Conservation (phyloP, 2,797 vertebrate genomes). For the Kryptolebias ocellatus region DNA sequence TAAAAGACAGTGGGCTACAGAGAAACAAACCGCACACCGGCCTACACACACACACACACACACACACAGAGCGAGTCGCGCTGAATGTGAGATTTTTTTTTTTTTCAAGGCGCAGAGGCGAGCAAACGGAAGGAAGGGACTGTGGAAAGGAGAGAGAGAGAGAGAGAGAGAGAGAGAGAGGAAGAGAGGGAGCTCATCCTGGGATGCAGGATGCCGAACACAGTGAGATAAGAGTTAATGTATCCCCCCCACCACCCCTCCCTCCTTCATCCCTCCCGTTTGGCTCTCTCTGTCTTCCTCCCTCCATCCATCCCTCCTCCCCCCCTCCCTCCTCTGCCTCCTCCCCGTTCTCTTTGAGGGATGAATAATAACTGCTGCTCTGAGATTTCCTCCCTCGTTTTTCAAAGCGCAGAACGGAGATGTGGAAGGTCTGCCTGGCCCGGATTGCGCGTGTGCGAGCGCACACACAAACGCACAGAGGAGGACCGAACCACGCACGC, state of each 20-base stretch:
- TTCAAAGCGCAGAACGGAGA: conserved; percentile 80
- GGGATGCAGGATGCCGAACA: conserved; percentile 75
- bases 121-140: conserved; percentile 57
- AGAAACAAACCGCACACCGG: conserved; percentile 51
- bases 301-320: conserved; percentile 46
- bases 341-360: conserved; percentile 81
- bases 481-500: conserved; percentile 30
- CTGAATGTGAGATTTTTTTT: conserved; percentile 62
- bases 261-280: conserved; percentile 65
- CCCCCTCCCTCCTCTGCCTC: conserved; percentile 48
- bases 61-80: conserved; percentile 33
- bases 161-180: conserved; percentile 38
- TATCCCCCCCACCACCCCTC: conserved; percentile 67
- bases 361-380: conserved; percentile 86
- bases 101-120: conserved; percentile 48
- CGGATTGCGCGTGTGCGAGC: conserved; percentile 38
- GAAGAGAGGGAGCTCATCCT: conserved; percentile 56
- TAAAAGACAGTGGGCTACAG: conserved; percentile 52
- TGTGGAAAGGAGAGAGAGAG: conserved; percentile 51
- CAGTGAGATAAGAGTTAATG: conserved; percentile 80
- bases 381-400: conserved; percentile 83
- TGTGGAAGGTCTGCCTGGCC: conserved; percentile 80
- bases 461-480: conserved; percentile 8
- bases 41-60: conserved; percentile 38
- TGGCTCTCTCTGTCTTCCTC: conserved; percentile 71